Conservation (phyloP, 2,113 vertebrate species). For the Coptodon rendalli region DNA sequence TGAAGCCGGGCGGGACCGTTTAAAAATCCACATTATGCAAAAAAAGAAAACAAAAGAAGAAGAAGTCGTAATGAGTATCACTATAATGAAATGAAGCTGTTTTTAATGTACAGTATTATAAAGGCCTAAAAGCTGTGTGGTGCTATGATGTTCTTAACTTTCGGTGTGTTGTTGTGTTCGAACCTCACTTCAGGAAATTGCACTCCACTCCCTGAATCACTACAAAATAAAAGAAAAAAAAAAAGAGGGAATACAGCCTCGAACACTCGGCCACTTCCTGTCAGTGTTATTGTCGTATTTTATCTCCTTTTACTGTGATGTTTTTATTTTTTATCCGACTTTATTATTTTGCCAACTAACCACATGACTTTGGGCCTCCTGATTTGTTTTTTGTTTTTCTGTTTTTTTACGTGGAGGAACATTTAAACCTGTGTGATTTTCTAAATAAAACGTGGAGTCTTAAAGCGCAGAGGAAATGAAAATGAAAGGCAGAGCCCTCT, state of each 20-base stretch:
- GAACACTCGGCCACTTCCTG: constrained; percentile 70
- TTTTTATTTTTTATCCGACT: constrained; percentile 70
- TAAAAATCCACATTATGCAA: constrained; percentile 95
- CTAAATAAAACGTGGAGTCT: constrained; percentile 80
- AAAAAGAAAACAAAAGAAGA: constrained; percentile 63
- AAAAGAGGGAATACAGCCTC: neutral
- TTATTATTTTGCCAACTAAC: constrained; percentile 75
- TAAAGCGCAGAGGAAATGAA: constrained; percentile 75
- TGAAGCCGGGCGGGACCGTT: constrained; percentile 65
- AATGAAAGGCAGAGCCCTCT: constrained; percentile 80
- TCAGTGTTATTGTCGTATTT: constrained; percentile 80
- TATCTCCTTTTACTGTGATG: constrained; percentile 76
- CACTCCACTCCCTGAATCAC: constrained; percentile 90
- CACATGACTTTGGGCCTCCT: constrained; percentile 90
- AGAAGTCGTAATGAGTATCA: constrained; percentile 50
- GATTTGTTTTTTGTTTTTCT: constrained; percentile 66
- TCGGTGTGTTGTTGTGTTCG: constrained; percentile 91
- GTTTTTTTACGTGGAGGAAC: constrained; percentile 83
- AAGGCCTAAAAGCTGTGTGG: constrained; percentile 96
- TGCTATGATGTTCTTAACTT: constrained; percentile 86
- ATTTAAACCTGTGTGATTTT: constrained; percentile 93
- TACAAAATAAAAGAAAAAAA: constrained; percentile 73
- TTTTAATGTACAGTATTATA: constrained; percentile 86
- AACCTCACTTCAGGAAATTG: constrained; percentile 92
- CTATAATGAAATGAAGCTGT: constrained; percentile 51